Conservation (phyloP, 2,888 invertebrate species). For the Octodonta nipae region DNA sequence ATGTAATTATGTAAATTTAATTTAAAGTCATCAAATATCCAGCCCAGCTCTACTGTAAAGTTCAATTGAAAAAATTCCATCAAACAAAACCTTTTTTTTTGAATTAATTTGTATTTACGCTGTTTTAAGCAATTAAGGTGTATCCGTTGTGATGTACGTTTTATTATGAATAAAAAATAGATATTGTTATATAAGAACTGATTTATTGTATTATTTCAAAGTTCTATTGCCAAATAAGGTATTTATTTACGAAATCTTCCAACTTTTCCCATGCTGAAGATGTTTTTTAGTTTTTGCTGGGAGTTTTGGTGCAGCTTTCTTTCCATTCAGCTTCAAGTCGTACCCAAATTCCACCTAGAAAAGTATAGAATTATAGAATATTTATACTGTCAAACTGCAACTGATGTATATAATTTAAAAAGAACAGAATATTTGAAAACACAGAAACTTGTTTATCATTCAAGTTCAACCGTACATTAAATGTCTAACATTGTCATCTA, state of each 20-base stretch:
- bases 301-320: constrained; percentile 33
- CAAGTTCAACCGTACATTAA: too few species aligned
- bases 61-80: constrained; percentile 7
- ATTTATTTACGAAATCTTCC: too few species aligned
- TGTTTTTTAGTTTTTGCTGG: constrained; percentile 9
- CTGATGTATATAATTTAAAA: too few species aligned
- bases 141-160: constrained; percentile 22
- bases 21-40: too few species aligned
- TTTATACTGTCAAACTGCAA: too few species aligned
- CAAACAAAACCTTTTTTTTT: constrained; percentile 13
- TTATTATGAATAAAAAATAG: constrained; percentile 13
- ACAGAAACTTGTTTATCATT: too few species aligned
- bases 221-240: too few species aligned
- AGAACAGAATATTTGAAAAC: too few species aligned
- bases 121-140: constrained; percentile 12
- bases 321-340: constrained; percentile 67
- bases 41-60: too few species aligned
- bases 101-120: constrained; percentile 13
- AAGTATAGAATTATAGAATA: constrained; percentile 11
- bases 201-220: too few species aligned
- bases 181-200: constrained; percentile 5
- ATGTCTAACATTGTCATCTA: too few species aligned
- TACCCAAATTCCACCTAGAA: constrained; percentile 57
- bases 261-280: too few species aligned
- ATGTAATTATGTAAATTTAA: constrained; percentile 6